A percentile compares a stretch with the other conserved stretches of the same genome.
These are phyloP conservation scores for Phalanger gymnotis DNA, from an alignment of 2,797 vertebrate genomes.

Conservation along the genomic window DNA sequence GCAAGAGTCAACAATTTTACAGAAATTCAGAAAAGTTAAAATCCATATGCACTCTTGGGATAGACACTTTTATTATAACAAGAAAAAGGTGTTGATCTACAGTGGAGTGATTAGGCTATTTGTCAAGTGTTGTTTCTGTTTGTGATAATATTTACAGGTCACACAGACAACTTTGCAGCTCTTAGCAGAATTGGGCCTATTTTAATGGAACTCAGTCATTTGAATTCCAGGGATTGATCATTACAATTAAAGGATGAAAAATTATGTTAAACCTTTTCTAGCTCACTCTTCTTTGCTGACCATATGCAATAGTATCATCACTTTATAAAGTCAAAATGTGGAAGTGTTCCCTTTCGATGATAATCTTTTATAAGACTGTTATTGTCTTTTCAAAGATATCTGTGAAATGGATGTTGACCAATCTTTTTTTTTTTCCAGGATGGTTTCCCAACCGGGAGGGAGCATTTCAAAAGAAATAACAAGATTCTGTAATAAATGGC, in stretches of 20 bases:
- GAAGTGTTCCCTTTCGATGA: slow-evolving; percentile 35
- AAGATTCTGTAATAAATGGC: neutral
- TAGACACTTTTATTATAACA: slow-evolving; percentile 81
- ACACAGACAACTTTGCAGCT: slow-evolving; percentile 72
- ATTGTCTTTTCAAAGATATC: neutral
- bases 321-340: neutral
- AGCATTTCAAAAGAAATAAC: neutral
- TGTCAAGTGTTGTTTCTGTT: slow-evolving; percentile 80
- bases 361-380: slow-evolving; percentile 28
- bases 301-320: neutral
- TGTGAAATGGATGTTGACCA: neutral
- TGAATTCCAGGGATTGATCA: slow-evolving; percentile 67
- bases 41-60: slow-evolving; percentile 79
- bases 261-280: slow-evolving; percentile 64
- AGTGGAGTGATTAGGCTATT: slow-evolving; percentile 81
- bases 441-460: neutral
- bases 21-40: slow-evolving; percentile 76
- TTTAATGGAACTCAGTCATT: slow-evolving; percentile 64
- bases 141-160: slow-evolving; percentile 79
- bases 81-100: slow-evolving; percentile 84
- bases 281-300: neutral
- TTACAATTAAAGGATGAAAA: slow-evolving; percentile 62
- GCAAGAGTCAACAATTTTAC: slow-evolving; percentile 59
- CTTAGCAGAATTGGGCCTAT: slow-evolving; percentile 56
- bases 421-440: neutral